A percentile compares a stretch with the other conserved stretches of the same genome.
Evolutionary conservation across 2,888 invertebrate genomes (phyloP).

Genomic region (Plemyria rubiginata): DNA sequence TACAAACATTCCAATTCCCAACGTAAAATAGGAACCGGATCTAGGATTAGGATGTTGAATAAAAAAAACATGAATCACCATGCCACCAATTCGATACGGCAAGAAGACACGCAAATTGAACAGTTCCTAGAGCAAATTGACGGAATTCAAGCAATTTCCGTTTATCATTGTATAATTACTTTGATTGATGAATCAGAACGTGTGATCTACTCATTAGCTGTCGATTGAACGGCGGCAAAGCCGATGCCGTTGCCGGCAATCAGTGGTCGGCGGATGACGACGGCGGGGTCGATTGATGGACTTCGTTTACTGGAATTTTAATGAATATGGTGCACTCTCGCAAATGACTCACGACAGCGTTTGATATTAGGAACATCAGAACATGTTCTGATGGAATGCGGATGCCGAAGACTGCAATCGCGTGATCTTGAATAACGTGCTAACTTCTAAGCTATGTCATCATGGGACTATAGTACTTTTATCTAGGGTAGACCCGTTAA

Average conservation of each 20-base stretch:
- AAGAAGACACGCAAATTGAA: constrained; percentile 47
- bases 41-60: constrained; percentile 37
- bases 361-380: constrained; percentile 73
- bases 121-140: constrained; percentile 50
- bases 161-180: constrained; percentile 50
- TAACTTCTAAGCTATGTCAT: constrained; percentile 35
- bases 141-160: constrained; percentile 57
- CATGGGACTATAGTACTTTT: constrained; percentile 30
- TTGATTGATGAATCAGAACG: constrained; percentile 58
- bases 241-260: constrained; percentile 33
- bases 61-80: constrained; percentile 38
- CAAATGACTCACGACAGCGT: constrained; percentile 68
- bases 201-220: constrained; percentile 56
- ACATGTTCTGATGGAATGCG: constrained; percentile 78
- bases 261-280: constrained; percentile 52
- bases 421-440: constrained; percentile 49
- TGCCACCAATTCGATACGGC: constrained; percentile 42
- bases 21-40: constrained; percentile 29
- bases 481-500: constrained; percentile 8
- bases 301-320: constrained; percentile 73
- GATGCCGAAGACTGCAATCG: constrained; percentile 69
- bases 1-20: not conserved
- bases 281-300: constrained; percentile 55
- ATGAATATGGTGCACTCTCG: constrained; percentile 74
- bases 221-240: constrained; percentile 54